Evolutionary conservation across 2,113 vertebrate species (phyloP).

Genomic region (Cinclus mexicanus): DNA sequence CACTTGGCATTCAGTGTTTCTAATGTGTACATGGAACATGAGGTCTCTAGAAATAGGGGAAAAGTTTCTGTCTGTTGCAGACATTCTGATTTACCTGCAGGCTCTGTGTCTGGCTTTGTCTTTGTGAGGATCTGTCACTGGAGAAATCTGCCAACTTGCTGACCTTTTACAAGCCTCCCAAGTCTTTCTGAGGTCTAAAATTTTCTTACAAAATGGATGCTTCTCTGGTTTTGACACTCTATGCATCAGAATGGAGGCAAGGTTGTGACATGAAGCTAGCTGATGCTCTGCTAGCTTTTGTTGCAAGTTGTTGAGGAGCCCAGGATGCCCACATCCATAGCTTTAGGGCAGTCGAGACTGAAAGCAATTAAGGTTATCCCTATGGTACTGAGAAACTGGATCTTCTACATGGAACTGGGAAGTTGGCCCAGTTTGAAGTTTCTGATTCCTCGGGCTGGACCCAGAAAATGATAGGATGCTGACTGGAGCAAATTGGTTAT

Average conservation of each 20-base stretch:
- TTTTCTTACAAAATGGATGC: background rate
- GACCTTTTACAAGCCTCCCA: background rate
- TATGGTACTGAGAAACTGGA: background rate
- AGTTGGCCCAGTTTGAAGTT: background rate
- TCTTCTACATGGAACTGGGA: background rate
- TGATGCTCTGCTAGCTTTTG: background rate
- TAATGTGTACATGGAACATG: background rate
- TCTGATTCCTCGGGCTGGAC: background rate
- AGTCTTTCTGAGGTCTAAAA: background rate
- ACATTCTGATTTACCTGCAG: background rate
- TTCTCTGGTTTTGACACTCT: background rate
- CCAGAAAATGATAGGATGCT: background rate
- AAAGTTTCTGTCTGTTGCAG: background rate
- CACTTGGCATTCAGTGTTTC: background rate
- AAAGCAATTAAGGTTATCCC: background rate
- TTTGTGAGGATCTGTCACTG: background rate
- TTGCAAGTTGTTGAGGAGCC: background rate
- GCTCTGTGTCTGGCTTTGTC: background rate
- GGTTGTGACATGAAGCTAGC: background rate
- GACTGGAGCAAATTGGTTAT: background rate
- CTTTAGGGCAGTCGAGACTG: background rate
- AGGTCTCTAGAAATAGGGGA: background rate
- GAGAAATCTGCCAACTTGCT: background rate
- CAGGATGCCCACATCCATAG: fast-evolving
- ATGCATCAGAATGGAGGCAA: background rate